Conservation (phyloP, 2,888 invertebrate genomes). For the Orchesella flavescens region DNA sequence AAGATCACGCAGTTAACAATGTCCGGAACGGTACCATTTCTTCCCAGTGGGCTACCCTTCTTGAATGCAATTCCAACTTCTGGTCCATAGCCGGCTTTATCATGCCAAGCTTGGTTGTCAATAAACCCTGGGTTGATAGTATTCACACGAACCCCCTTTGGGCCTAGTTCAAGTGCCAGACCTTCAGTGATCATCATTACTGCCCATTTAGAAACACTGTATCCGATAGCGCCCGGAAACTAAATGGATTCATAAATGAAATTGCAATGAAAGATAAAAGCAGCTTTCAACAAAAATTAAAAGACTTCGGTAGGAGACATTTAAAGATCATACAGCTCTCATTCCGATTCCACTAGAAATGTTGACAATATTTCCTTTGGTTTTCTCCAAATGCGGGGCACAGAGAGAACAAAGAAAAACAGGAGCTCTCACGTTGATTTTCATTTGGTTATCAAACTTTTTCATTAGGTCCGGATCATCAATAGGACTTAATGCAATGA, state of each 20-base stretch:
- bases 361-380: constrained; percentile 76
- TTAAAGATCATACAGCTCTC: constrained; percentile 71
- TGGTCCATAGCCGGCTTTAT: constrained; percentile 64
- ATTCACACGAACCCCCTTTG: constrained; percentile 58
- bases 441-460: constrained; percentile 76
- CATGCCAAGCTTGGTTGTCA: constrained; percentile 65
- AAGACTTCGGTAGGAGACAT: neutral
- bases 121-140: constrained; percentile 62
- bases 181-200: constrained; percentile 63
- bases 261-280: neutral
- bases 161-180: constrained; percentile 56
- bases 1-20: constrained; percentile 63
- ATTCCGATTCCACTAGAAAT: constrained; percentile 78
- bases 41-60: constrained; percentile 55
- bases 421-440: constrained; percentile 75
- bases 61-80: constrained; percentile 61
- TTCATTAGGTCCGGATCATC: constrained; percentile 74
- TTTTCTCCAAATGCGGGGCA: constrained; percentile 75
- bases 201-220: constrained; percentile 65
- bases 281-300: too few relatives aligned
- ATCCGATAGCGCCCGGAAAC: constrained; percentile 67
- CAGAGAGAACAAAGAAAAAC: constrained; percentile 73
- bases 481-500: constrained; percentile 75
- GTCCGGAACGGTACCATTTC: constrained; percentile 59
- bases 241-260: neutral